phyloP scores from a whole-genome alignment of 2,113 vertebrate species.

The Erythrocercus mccallii region DNA sequence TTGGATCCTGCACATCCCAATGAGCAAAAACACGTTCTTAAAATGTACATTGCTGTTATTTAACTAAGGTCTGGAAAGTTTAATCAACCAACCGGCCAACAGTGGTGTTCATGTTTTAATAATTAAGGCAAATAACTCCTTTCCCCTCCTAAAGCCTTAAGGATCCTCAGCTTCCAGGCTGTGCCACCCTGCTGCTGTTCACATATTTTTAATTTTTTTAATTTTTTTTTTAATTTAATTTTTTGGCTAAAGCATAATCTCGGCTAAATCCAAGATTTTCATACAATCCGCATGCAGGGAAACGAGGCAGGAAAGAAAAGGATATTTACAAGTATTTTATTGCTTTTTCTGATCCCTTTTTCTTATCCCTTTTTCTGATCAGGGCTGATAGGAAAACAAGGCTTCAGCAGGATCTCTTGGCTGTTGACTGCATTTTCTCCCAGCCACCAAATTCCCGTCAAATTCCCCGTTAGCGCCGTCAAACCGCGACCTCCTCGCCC shows the following conservation, averaged over 20 bases:
- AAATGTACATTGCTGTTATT: fast-evolving
- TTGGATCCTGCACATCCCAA: not conserved
- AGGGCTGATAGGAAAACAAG: not conserved
- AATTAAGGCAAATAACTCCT: not conserved
- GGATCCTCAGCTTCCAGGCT: not conserved
- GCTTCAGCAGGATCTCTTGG: not conserved
- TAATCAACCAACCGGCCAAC: not conserved
- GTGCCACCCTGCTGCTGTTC: not conserved
- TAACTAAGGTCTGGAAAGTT: fast-evolving
- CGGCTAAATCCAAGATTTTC: not conserved
- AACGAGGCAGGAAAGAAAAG: not conserved
- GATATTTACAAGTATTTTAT: not conserved
- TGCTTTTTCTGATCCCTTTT: not conserved
- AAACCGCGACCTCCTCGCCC: not conserved
- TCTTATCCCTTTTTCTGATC: too few relatives aligned
- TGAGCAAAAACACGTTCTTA: fast-evolving
- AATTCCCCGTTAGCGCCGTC: not conserved
- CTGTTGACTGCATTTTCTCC: not conserved
- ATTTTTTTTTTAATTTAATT: too few relatives aligned
- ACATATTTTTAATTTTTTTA: not conserved
- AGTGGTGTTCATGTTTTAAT: not conserved
- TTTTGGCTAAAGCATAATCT: too few relatives aligned
- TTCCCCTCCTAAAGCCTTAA: not conserved
- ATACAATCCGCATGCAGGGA: not conserved
- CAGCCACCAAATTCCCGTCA: not conserved